A percentile compares a stretch with the other conserved stretches of the same genome.
phyloP scores from a whole-genome alignment of 2,113 vertebrate genomes.

The Ovis aries region DNA sequence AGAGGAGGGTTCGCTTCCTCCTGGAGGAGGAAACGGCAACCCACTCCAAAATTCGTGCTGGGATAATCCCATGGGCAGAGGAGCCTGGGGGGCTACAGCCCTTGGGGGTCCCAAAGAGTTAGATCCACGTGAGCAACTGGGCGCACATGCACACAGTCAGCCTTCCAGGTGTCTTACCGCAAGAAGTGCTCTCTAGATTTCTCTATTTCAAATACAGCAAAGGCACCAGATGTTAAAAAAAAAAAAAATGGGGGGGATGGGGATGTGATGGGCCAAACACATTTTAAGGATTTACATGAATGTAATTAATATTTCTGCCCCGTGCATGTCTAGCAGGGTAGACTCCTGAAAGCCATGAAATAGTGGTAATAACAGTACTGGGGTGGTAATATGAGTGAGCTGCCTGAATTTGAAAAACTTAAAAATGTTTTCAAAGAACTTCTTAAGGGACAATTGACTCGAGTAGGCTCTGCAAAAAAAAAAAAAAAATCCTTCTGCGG shows the following conservation, averaged over 20 bases:
- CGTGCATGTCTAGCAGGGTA: neutral
- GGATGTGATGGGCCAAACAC: neutral
- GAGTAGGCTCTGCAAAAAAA: neutral
- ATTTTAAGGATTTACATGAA: neutral
- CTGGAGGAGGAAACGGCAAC: neutral
- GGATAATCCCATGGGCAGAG: neutral
- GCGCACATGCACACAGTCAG: neutral
- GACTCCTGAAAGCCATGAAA: neutral
- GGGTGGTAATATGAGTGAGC: neutral
- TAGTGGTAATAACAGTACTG: neutral
- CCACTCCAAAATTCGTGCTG: neutral
- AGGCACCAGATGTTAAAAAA: neutral
- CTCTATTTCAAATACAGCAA: neutral
- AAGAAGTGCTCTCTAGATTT: neutral
- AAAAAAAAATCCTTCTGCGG: slow-evolving; percentile 12
- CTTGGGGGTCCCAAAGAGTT: neutral
- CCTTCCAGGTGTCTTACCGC: neutral
- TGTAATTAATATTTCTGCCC: slow-evolving; percentile 1
- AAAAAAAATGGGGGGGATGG: neutral
- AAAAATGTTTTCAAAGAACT: slow-evolving; percentile 47
- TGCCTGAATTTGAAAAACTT: slow-evolving; percentile 34
- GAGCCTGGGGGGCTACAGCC: neutral
- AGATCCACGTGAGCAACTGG: neutral
- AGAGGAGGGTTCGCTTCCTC: neutral
- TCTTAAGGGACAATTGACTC: slow-evolving; percentile 45